Evolutionary conservation across 2,797 vertebrate genomes (phyloP).

Genomic region (Lutjanus campechanus): DNA sequence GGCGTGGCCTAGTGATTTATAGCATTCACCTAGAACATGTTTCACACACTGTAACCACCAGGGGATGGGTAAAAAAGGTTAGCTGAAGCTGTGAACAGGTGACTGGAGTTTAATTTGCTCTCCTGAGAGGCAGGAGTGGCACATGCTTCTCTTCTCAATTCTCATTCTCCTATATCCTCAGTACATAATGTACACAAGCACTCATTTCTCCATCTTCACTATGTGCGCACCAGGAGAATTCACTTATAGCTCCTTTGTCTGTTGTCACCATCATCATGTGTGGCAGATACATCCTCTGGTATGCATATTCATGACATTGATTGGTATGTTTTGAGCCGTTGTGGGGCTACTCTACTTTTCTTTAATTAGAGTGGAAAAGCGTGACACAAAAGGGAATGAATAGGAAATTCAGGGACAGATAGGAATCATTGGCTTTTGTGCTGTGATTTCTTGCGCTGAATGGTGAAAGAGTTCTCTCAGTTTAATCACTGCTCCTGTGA

Average conservation of each 20-base stretch:
- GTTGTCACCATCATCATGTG: slow-evolving; percentile 14
- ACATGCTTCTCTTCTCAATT: slow-evolving; percentile 7
- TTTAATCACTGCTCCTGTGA: slow-evolving; percentile 85
- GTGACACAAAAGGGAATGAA: slow-evolving; percentile 73
- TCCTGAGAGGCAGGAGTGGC: slow-evolving; percentile 40
- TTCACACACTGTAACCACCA: slow-evolving; percentile 62
- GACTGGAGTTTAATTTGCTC: slow-evolving; percentile 53
- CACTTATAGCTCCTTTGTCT: slow-evolving; percentile 37
- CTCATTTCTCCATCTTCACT: background rate
- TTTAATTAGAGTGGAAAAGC: slow-evolving; percentile 79
- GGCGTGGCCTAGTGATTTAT: slow-evolving; percentile 82
- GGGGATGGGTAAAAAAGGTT: slow-evolving; percentile 58
- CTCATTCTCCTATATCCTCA: slow-evolving; percentile 16
- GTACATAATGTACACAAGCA: slow-evolving; percentile 35
- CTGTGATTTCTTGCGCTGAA: slow-evolving; percentile 78
- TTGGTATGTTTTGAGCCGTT: slow-evolving; percentile 61
- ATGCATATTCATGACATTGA: slow-evolving; percentile 80
- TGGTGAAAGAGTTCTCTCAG: slow-evolving; percentile 80
- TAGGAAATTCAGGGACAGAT: slow-evolving; percentile 75
- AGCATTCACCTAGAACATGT: slow-evolving; percentile 63
- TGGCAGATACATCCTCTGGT: slow-evolving; percentile 24
- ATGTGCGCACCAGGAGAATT: slow-evolving; percentile 21
- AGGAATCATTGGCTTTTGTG: slow-evolving; percentile 85
- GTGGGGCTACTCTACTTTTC: slow-evolving; percentile 71
- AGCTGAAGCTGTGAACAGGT: slow-evolving; percentile 61